Conservation (phyloP, 2,797 vertebrate species). For the Zenarchopterus dispar region DNA sequence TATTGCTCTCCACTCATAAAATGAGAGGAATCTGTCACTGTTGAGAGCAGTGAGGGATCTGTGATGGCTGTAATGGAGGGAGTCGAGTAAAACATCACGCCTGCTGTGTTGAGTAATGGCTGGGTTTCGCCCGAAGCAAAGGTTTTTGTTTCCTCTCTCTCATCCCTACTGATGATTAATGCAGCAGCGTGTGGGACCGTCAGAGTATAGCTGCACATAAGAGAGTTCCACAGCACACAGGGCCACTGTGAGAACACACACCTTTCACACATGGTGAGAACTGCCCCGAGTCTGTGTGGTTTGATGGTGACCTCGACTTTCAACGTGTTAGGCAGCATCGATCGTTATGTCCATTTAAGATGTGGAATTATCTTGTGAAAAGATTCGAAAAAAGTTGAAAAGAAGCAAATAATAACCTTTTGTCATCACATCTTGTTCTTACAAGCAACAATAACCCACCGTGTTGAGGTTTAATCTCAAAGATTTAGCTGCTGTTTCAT, state of each 20-base stretch:
- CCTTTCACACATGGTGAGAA: conserved; percentile 28
- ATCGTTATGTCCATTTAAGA: conserved; percentile 36
- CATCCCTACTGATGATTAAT: conserved; percentile 76
- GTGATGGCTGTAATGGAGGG: conserved; percentile 70
- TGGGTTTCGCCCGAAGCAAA: conserved; percentile 60
- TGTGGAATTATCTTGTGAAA: conserved; percentile 24
- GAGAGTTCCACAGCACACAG: conserved; percentile 59
- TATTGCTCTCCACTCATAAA: conserved; percentile 45
- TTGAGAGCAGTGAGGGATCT: conserved; percentile 51
- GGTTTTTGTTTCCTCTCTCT: conserved; percentile 74
- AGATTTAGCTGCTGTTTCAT: conserved; percentile 45
- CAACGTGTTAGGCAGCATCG: conserved; percentile 7
- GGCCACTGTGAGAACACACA: conserved; percentile 39
- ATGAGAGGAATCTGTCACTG: conserved; percentile 65
- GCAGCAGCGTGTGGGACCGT: conserved; percentile 61
- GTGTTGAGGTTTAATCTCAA: conserved; percentile 32
- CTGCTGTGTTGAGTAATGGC: conserved; percentile 73
- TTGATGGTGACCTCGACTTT: conserved; percentile 25
- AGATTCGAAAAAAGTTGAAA: conserved; percentile 24
- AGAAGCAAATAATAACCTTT: conserved; percentile 39
- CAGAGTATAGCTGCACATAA: conserved; percentile 46
- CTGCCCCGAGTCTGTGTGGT: conserved; percentile 11
- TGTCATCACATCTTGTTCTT: conserved; percentile 44
- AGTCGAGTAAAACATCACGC: conserved; percentile 74
- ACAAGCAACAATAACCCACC: conserved; percentile 53